A percentile compares a stretch with the other conserved stretches of the same genome.
Conservation (phyloP, 1,140 invertebrate genomes). For the Drosophila insularis region DNA sequence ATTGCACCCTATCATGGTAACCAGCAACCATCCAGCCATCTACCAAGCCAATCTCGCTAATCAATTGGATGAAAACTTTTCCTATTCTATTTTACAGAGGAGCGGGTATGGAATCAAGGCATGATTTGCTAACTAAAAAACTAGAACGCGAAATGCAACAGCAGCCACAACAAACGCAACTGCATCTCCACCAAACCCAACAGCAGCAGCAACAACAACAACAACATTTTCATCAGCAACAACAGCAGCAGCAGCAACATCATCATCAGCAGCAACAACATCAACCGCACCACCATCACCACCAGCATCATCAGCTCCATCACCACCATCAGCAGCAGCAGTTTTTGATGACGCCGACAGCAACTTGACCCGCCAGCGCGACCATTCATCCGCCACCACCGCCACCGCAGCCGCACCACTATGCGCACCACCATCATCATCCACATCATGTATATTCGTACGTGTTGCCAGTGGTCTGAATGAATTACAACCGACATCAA, state of each 20-base stretch:
- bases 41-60: conserved; percentile 11
- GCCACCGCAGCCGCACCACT: conserved; percentile 48
- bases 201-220: conserved; percentile 57
- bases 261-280: conserved; percentile 56
- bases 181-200: conserved; percentile 68
- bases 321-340: conserved; percentile 77
- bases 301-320: conserved; percentile 66
- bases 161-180: conserved; percentile 67
- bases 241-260: conserved; percentile 48
- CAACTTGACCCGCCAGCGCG: conserved; percentile 81
- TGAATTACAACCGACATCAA: conserved; percentile 30
- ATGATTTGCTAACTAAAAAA: conserved; percentile 82
- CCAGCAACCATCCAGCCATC: neutral
- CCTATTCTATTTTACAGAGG: conserved; percentile 68
- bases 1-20: neutral
- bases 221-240: conserved; percentile 54
- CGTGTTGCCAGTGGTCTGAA: conserved; percentile 56
- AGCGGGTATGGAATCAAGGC: conserved; percentile 83
- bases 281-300: conserved; percentile 58
- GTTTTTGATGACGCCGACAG: conserved; percentile 81
- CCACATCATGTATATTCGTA: conserved; percentile 75
- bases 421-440: conserved; percentile 54
- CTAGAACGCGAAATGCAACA: conserved; percentile 77
- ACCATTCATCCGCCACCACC: conserved; percentile 47
- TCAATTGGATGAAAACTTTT: conserved; percentile 12